phyloP scores from a whole-genome alignment of 1,140 invertebrate species.

The Drosophila azteca region DNA sequence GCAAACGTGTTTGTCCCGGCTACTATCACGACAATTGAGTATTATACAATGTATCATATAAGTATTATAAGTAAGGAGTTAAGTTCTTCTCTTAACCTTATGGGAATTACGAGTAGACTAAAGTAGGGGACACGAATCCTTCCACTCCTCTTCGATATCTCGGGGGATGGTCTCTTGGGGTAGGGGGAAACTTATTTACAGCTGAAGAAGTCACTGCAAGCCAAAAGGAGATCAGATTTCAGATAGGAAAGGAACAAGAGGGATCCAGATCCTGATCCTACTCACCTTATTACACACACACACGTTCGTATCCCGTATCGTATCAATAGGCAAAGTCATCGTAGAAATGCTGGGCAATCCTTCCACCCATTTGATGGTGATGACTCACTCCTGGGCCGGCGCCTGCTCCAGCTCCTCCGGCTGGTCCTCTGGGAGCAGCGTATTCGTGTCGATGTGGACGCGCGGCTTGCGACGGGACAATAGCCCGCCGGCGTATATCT shows the following conservation, averaged over 20 bases:
- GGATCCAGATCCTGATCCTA: neutral
- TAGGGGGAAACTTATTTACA: conserved; percentile 63
- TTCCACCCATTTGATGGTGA: conserved; percentile 41
- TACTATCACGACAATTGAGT: conserved; percentile 82
- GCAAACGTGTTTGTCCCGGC: conserved; percentile 50
- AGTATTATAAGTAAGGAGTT: neutral
- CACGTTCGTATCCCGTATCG: conserved; percentile 28
- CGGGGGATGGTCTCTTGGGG: neutral
- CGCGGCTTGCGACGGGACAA: conserved; percentile 72
- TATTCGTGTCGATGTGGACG: conserved; percentile 77
- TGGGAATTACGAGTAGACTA: conserved; percentile 54
- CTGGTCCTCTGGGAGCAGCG: conserved; percentile 63
- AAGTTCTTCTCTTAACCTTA: conserved; percentile 21
- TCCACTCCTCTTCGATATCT: too few species aligned
- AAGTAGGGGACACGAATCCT: conserved; percentile 38
- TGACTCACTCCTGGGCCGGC: conserved; percentile 29
- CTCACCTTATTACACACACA: conserved; percentile 52
- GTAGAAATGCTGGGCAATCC: conserved; percentile 73
- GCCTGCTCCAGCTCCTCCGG: conserved; percentile 15
- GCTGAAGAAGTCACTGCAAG: conserved; percentile 58
- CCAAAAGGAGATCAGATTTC: neutral
- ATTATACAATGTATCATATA: conserved; percentile 68
- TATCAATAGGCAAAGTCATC: conserved; percentile 77
- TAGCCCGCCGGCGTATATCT: conserved; percentile 81
- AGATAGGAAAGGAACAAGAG: neutral